These are phyloP conservation scores for Trichopria drosophilae DNA, from an alignment of 2,888 invertebrate species.

Conservation along the genomic window DNA sequence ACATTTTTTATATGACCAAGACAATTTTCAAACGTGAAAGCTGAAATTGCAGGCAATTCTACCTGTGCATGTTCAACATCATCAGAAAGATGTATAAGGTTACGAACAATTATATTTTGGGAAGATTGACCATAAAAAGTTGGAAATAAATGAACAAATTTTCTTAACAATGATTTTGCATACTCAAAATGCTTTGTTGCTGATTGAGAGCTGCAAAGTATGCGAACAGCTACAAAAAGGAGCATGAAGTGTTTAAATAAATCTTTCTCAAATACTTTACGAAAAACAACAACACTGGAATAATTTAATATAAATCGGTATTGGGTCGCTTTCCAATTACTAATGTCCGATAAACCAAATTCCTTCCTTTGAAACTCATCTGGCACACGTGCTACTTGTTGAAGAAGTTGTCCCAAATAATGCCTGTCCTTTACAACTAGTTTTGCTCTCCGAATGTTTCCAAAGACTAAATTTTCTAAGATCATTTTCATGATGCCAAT, in stretches of 20 bases:
- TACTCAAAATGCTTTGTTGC: constrained; percentile 16
- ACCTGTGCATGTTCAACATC: no score
- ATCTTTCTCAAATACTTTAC: constrained; percentile 19
- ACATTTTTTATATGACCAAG: constrained; percentile 32
- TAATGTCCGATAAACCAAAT: constrained; percentile 24
- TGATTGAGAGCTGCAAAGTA: constrained; percentile 22
- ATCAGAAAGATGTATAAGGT: constrained; percentile 32
- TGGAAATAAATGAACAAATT: constrained; percentile 29
- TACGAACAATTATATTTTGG: constrained; percentile 31
- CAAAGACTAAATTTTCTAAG: constrained; percentile 11
- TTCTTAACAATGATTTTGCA: constrained; percentile 25
- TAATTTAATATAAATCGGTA: neutral
- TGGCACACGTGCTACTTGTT: constrained; percentile 21
- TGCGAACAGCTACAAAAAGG: constrained; percentile 26
- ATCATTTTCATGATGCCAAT: constrained; percentile 15
- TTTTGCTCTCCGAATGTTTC: neutral
- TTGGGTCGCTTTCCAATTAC: constrained; percentile 8
- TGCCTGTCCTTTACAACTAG: neutral
- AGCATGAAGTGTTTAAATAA: constrained; percentile 31
- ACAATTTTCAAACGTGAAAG: constrained; percentile 34
- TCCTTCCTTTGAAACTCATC: constrained; percentile 36
- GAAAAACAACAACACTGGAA: constrained; percentile 18
- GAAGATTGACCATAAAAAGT: constrained; percentile 31
- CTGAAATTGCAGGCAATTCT: constrained; percentile 26
- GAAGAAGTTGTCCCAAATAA: constrained; percentile 1